These are phyloP conservation scores for Phoronis australis DNA, from an alignment of 2,888 invertebrate genomes.

Conservation along the genomic window DNA sequence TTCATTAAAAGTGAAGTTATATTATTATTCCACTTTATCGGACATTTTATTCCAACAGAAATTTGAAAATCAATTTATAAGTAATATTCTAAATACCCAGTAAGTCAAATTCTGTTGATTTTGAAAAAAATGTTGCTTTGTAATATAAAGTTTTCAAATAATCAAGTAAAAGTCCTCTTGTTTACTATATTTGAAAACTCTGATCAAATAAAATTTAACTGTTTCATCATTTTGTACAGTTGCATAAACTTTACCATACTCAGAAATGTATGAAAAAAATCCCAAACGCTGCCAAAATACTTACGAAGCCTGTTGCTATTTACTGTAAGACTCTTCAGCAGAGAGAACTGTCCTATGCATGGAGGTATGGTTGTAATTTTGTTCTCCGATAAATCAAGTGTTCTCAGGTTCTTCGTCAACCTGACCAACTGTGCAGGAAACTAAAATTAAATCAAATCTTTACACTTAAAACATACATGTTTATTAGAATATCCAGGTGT, in stretches of 20 bases:
- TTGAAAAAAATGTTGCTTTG: too few species aligned
- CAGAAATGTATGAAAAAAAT: background rate
- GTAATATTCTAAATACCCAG: too few species aligned
- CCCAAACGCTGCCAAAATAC: background rate
- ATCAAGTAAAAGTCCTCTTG: background rate
- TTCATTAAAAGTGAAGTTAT: too few species aligned
- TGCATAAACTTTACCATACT: background rate
- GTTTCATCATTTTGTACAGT: background rate
- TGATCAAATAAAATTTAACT: background rate
- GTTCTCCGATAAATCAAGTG: constrained; percentile 88
- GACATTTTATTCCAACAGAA: too few species aligned
- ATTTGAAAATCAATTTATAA: too few species aligned
- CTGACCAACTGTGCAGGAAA: constrained; percentile 65
- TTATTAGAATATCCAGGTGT: too few species aligned
- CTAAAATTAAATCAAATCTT: constrained; percentile 42
- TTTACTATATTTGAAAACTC: background rate
- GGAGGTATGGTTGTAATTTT: constrained; percentile 63
- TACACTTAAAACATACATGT: too few species aligned
- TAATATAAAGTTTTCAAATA: too few species aligned
- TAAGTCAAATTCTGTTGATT: too few species aligned
- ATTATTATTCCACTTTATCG: too few species aligned
- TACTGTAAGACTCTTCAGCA: constrained; percentile 57
- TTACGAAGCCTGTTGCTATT: constrained; percentile 57
- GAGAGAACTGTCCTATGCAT: constrained; percentile 55
- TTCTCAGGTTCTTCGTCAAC: constrained; percentile 69